Conservation (phyloP, 2,888 invertebrate species). For the Oligia fasciuncula region DNA sequence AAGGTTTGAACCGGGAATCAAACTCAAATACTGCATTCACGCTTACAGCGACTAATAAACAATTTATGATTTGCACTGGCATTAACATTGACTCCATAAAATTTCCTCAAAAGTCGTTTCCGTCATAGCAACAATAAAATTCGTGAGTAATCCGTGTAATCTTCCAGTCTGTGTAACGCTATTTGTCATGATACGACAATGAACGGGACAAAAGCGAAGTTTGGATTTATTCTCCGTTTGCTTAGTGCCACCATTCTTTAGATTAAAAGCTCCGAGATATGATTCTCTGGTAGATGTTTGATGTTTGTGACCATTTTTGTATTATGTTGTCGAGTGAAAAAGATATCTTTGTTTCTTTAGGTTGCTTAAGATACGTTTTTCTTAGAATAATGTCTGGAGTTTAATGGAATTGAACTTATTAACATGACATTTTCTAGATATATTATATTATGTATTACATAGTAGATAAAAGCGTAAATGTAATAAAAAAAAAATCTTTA, state of each 20-base stretch:
- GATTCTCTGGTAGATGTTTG: conserved; percentile 36
- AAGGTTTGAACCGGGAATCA: not conserved
- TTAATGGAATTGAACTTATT: not conserved
- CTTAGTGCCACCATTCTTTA: conserved; percentile 51
- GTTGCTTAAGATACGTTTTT: not conserved
- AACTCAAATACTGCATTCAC: not conserved
- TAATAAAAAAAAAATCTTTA: no score
- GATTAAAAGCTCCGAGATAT: conserved; percentile 55
- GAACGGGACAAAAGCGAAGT: conserved; percentile 56
- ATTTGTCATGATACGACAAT: conserved; percentile 62
- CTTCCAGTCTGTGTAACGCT: conserved; percentile 37
- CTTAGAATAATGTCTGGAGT: not conserved
- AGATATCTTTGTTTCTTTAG: conserved; percentile 9
- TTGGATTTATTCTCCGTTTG: conserved; percentile 56
- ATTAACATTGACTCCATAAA: conserved; percentile 31
- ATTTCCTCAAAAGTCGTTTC: conserved; percentile 6
- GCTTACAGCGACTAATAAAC: conserved; percentile 5
- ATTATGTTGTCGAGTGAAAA: conserved; percentile 34
- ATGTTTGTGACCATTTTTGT: conserved; percentile 47
- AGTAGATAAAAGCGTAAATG: not conserved
- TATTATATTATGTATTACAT: no score
- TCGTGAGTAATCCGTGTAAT: conserved; percentile 37
- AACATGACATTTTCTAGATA: not conserved
- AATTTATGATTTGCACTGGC: not conserved
- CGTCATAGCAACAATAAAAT: conserved; percentile 20